Base-by-base conservation (phyloP, 2,888 invertebrate genomes). In the Epiblema foenella region DNA sequence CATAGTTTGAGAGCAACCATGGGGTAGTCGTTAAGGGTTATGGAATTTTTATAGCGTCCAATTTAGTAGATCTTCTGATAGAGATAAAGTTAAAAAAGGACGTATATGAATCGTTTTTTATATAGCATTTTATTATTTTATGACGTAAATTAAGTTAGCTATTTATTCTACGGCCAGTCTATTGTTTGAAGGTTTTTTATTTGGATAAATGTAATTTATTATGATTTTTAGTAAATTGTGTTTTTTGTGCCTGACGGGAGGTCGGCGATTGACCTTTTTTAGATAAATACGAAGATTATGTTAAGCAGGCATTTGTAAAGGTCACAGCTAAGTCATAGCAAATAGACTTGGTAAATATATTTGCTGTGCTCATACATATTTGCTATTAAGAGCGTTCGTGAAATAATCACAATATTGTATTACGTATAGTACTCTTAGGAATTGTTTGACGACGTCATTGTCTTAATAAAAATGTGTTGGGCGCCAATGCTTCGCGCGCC, bases 21-120 rank as follows among this genome's bases (percentile, higher is more conserved):
- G 68, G 63, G 70, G 71, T 70, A 64, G 69, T 66, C 70, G 73
- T 75, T 73, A 74, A 46, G 70, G 60, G 46, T 66, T 66, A 70
- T 60, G 70, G 70, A 70, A 70, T 70, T 74, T 75, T 75, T 75
- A 75, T 75, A 57, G 66, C 52, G 51, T 52, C 70, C 70, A 68
- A 73, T 69, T 54, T 66, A 54, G 59, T 66, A 75, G 72, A 72
- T 72, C 37, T 59, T 57, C 63, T 58, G 73, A 74, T 74, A 67
- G 65, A 15, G 8, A 24, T 39, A n/a, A 15, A 15, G 17, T 33
- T 64, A 10, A 52, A 37, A 52, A 64, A 64, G 52, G 52, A n/a
- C 64, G 4, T 64, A 64, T 24, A 15, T 2, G 2, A 11, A 2
- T 1, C 20, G 20, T 11, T 4, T 64, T n/a, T 24, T 37, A 54